Evolutionary conservation across 2,888 invertebrate genomes (phyloP).

Genomic region (Arge pagana): DNA sequence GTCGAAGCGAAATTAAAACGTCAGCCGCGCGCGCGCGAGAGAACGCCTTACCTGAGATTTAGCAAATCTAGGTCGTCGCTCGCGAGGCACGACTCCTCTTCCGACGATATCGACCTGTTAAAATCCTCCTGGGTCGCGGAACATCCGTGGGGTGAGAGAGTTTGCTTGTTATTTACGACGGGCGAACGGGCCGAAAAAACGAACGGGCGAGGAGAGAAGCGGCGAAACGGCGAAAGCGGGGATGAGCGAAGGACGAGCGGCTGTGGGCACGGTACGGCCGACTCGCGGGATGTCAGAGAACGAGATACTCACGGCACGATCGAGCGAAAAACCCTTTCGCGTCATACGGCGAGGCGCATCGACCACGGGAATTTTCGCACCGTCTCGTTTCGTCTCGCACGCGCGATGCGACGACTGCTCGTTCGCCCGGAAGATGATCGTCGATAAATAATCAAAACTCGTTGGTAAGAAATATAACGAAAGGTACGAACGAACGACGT

Average conservation of each 20-base stretch:
- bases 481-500: slow-evolving; percentile 22
- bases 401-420: no score
- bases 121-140: slow-evolving; percentile 39
- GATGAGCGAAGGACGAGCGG: not conserved
- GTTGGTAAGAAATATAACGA: slow-evolving; percentile 10
- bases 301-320: slow-evolving; percentile 42
- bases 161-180: no score
- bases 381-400: no score
- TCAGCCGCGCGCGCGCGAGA: no score
- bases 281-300: not conserved
- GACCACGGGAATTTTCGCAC: slow-evolving; percentile 27
- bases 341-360: slow-evolving; percentile 38
- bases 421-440: no score
- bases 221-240: not conserved
- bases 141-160: no score
- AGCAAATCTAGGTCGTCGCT: slow-evolving; percentile 39
- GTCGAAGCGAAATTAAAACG: no score
- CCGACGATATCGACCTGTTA: slow-evolving; percentile 34
- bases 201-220: not conserved
- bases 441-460: not conserved
- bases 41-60: slow-evolving; percentile 35
- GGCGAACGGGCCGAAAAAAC: no score
- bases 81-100: slow-evolving; percentile 37
- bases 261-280: not conserved
- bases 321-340: slow-evolving; percentile 39